A percentile compares a stretch with the other conserved stretches of the same genome.
Evolutionary conservation across 2,113 vertebrate genomes (phyloP).

Genomic region (Telmatochromis brichardi): DNA sequence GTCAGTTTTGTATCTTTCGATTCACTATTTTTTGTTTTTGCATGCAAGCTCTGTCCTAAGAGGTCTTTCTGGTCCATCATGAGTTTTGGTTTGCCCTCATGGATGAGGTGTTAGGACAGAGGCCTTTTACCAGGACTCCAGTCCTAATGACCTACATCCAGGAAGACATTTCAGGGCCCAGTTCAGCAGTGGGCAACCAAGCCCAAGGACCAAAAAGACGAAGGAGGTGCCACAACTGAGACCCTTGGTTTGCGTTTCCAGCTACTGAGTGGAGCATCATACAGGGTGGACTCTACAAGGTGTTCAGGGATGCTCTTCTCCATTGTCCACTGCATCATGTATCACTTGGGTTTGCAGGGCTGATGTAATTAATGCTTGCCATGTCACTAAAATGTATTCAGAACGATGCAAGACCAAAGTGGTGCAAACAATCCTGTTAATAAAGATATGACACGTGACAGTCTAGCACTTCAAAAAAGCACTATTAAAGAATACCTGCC

Average conservation of each 20-base stretch:
- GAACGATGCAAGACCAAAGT: background rate
- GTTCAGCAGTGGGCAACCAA: background rate
- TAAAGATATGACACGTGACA: background rate
- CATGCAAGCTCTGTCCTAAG: background rate
- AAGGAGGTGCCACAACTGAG: background rate
- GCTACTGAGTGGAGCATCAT: background rate
- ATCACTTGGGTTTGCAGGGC: background rate
- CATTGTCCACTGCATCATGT: background rate
- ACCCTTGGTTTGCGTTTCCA: background rate
- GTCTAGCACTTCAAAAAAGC: background rate
- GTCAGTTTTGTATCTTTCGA: accelerated
- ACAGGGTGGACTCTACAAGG: background rate
- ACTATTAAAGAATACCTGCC: background rate
- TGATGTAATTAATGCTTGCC: accelerated
- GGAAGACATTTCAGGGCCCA: background rate
- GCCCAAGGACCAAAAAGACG: accelerated
- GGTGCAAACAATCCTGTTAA: background rate
- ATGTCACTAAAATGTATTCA: background rate
- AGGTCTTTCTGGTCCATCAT: background rate
- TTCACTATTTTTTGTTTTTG: background rate
- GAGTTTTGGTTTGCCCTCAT: background rate
- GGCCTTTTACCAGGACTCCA: accelerated
- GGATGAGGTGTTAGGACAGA: background rate
- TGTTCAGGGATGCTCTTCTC: accelerated
- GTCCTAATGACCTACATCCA: background rate